Percentiles rank a stretch among this genome's conserved stretches.
These are phyloP conservation scores for Diorhabda sublineata DNA, from an alignment of 1,140 invertebrate genomes.

Conservation along the genomic window DNA sequence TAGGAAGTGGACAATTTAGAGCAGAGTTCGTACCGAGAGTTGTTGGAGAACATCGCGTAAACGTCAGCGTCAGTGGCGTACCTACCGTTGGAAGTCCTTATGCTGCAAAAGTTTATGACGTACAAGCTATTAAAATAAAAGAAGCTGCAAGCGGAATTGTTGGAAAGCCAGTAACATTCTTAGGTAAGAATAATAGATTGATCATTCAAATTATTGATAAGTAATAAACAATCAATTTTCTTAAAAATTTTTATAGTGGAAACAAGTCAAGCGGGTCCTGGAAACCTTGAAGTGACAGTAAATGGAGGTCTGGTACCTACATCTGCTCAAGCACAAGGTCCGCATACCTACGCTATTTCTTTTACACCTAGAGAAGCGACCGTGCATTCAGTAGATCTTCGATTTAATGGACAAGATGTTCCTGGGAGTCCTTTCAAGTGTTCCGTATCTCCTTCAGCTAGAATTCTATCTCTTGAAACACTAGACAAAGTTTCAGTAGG, in stretches of 20 bases:
- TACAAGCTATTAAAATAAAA: constrained; percentile 90
- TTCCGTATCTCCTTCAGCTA: constrained; percentile 62
- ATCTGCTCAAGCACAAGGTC: constrained; percentile 89
- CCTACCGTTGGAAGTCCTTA: constrained; percentile 85
- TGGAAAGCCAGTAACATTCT: constrained; percentile 89
- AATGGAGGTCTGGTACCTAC: constrained; percentile 94
- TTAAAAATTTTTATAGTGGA: constrained; percentile 67
- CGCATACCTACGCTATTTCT: constrained; percentile 94
- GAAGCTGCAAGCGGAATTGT: constrained; percentile 86
- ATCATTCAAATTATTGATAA: not conserved
- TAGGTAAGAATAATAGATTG: constrained; percentile 60
- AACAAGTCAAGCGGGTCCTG: constrained; percentile 92
- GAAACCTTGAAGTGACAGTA: constrained; percentile 95
- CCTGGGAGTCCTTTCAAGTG: constrained; percentile 70
- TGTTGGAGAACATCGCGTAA: constrained; percentile 87
- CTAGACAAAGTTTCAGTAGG: constrained; percentile 92
- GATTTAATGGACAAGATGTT: constrained; percentile 94
- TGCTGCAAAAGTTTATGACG: constrained; percentile 92
- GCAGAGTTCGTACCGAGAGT: constrained; percentile 82
- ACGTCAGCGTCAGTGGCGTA: constrained; percentile 72
- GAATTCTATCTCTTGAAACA: constrained; percentile 75
- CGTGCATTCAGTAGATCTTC: constrained; percentile 86
- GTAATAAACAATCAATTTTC: not conserved
- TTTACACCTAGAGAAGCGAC: constrained; percentile 90
- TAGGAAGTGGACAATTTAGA: constrained; percentile 69